phyloP scores from a whole-genome alignment of 2,888 invertebrate genomes.

The Phyto melanocephala region DNA sequence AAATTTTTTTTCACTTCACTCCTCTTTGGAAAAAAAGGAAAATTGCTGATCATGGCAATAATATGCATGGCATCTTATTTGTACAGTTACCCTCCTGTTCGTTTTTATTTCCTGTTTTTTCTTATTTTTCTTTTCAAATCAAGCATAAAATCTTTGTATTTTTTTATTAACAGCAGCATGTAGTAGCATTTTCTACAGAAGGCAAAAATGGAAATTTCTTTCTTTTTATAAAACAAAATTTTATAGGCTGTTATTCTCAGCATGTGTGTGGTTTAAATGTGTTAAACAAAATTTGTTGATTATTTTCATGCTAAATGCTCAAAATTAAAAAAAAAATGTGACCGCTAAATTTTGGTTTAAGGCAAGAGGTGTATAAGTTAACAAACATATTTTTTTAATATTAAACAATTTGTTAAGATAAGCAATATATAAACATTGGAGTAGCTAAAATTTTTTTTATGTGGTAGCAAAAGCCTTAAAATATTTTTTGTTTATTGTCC shows the following conservation, averaged over 20 bases:
- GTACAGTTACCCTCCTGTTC: conserved; percentile 11
- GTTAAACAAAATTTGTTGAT: conserved; percentile 31
- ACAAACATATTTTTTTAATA: too few relatives aligned
- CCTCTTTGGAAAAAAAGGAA: not conserved
- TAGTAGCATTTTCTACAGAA: not conserved
- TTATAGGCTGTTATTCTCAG: conserved; percentile 39
- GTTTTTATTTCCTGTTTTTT: not conserved
- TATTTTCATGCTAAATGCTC: conserved; percentile 11
- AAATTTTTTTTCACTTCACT: conserved; percentile 14
- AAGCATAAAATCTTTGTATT: conserved; percentile 41
- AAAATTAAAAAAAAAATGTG: conserved; percentile 1
- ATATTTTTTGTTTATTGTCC: too few relatives aligned
- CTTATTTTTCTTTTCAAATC: conserved; percentile 19
- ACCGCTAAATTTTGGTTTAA: too few relatives aligned
- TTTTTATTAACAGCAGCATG: not conserved
- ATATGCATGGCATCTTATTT: conserved; percentile 21
- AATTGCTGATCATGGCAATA: conserved; percentile 52
- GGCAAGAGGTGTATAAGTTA: too few relatives aligned
- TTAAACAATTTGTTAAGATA: too few relatives aligned
- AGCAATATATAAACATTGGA: too few relatives aligned
- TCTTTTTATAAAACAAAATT: conserved; percentile 20
- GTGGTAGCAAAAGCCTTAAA: too few relatives aligned
- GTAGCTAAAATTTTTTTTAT: too few relatives aligned
- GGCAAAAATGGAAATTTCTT: not conserved
- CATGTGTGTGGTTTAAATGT: conserved; percentile 32